Evolutionary conservation across 2,797 vertebrate species (phyloP).

Genomic region (Clarias laeviceps): DNA sequence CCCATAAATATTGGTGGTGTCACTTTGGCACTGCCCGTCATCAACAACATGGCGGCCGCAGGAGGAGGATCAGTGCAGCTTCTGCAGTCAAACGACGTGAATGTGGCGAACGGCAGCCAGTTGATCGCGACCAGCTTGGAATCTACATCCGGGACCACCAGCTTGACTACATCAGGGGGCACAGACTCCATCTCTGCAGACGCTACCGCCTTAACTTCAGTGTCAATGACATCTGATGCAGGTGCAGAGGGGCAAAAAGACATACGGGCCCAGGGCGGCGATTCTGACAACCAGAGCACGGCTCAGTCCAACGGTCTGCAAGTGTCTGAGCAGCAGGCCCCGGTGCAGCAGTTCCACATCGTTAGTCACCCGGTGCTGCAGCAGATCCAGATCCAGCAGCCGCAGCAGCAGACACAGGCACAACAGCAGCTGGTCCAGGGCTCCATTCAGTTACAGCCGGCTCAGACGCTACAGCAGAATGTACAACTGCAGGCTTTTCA

Average conservation of each 20-base stretch:
- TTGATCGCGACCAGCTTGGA: conserved; percentile 80
- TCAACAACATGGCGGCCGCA: conserved; percentile 82
- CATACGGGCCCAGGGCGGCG: conserved; percentile 71
- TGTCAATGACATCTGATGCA: conserved; percentile 59
- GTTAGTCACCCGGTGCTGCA: conserved; percentile 93
- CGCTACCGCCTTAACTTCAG: conserved; percentile 78
- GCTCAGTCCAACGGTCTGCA: conserved; percentile 92
- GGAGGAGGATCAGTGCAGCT: conserved; percentile 87
- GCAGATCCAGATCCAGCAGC: conserved; percentile 90
- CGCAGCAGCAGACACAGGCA: conserved; percentile 76
- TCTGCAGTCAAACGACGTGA: conserved; percentile 86
- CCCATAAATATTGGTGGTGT: conserved; percentile 97
- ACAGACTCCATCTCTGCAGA: conserved; percentile 81
- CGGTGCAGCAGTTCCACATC: conserved; percentile 94
- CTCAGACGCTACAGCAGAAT: conserved; percentile 90
- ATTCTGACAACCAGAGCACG: conserved; percentile 77
- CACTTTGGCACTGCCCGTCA: conserved; percentile 93
- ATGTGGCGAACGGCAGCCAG: conserved; percentile 90
- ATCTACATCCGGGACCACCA: conserved; percentile 76
- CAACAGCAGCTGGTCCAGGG: conserved; percentile 60
- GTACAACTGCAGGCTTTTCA: conserved; percentile 89
- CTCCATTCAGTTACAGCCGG: conserved; percentile 88
- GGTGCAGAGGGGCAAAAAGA: conserved; percentile 71
- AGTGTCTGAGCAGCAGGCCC: conserved; percentile 79
- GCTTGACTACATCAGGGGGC: conserved; percentile 72